Base-by-base conservation (phyloP, 2,797 vertebrate genomes). In the Poecilia velifera region DNA sequence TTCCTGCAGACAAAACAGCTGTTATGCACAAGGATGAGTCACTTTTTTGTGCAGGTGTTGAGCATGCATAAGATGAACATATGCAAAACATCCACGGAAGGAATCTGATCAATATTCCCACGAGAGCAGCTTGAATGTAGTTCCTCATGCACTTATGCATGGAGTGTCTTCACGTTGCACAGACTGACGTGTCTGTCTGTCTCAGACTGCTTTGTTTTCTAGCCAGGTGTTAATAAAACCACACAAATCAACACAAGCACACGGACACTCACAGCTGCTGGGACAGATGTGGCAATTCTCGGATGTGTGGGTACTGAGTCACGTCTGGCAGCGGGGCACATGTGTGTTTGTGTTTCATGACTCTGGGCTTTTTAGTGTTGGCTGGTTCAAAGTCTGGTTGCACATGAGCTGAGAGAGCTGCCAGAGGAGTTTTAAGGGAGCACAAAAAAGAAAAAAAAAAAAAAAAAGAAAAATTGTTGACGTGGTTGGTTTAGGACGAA, bases 211-310 rank as follows among this genome's bases (percentile, higher is more conserved):
- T 84, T 76, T 89, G 82, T 89, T 89, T 83, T 71, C 83, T 84
- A 77, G 84, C 80, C 89, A 93, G 91, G 89, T 90, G 89, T 89
- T 80, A 76, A 47, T 72, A 47, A 88, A 90, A 87, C 70, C 82
- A 22, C 82, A 76, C 76, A 78, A 39, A 85, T 53, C 59, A 79
- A 73, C 49, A 75, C 57, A 59, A 12, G 31, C 36, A 51, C 14
- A 76, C 78, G 76, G 76, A 78, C 1, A 0, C 71, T 49, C 86
- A 86, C 90, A 90, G 90, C 87, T 92, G 91, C 83, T 88, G 83
- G 88, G 83, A 87, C 91, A 94, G 92, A 92, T 94, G 93, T 93
- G 85, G 90, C 84, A 89, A 90, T 78, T 72, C 80, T 80, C 85
- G 82, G 88, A 85, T 87, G 68, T 77, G 70, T 78, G 86, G 59